Base-by-base conservation (phyloP, 2,113 vertebrate genomes). In the Colistium nudipinnis region DNA sequence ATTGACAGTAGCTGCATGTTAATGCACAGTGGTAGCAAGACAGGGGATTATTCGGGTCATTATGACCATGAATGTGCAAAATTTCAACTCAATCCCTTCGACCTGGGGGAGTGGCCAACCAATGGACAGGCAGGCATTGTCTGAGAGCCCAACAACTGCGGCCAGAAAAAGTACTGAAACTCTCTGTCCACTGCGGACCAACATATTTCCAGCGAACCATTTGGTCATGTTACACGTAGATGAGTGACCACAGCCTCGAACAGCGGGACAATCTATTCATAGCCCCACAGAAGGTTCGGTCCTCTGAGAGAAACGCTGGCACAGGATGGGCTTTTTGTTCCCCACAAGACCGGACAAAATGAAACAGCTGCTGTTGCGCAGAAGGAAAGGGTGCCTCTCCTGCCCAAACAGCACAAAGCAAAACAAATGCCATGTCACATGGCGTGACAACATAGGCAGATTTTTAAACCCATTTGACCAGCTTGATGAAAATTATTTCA, bases 321-420 rank as follows among this genome's bases (percentile, higher is more conserved):
- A 75, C 72, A 56, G 65, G 66, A 30, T 9, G 27, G n/a, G 25
- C 41, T 73, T 71, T 81, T 81, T 86, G 76, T 76, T 81, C 62
- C 63, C 51, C 31, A 36, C 19, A 54, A 47, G 39, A 76, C 53
- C 22, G 7, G 56, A 43, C 72, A 69, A 72, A 68, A 75, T 35
- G 38, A 53, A 71, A 62, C 41, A 4, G 1, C 65, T 30, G 62
- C 55, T 70, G 62, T 56, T 54, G 60, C 60, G 70, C 9, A n/a
- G 17, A 48, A 39, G 71, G 43, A 70, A 65, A 48, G 55, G 38
- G 9, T 33, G 62, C 2, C 62, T 75, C 39, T 65, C 22, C 61
- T 64, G 47, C 31, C 55, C 45, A 72, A 78, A 41, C 20, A 68
- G 69, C 47, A 31, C 20, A 54, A 74, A 59, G 38, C 13, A 62